These are phyloP conservation scores for Gymnocheta viridis DNA, from an alignment of 2,888 invertebrate genomes.

Conservation along the genomic window DNA sequence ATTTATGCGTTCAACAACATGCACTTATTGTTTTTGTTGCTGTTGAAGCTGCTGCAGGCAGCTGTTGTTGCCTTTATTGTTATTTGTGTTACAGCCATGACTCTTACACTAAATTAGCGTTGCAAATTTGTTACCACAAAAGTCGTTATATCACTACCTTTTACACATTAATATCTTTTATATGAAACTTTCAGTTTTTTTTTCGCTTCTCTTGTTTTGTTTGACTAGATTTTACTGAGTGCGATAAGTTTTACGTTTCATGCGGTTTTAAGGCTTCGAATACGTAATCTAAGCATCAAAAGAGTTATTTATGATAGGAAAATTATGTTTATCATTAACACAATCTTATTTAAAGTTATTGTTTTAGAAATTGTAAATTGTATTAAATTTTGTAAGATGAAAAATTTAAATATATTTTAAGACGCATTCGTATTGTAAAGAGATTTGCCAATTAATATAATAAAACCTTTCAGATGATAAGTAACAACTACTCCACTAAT, in stretches of 20 bases:
- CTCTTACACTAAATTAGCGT: constrained; percentile 79
- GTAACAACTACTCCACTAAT: too few species aligned
- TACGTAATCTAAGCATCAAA: constrained; percentile 22
- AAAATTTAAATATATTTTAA: background rate
- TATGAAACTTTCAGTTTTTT: constrained; percentile 22
- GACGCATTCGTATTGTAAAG: too few species aligned
- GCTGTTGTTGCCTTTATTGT: constrained; percentile 13
- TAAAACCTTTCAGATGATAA: too few species aligned
- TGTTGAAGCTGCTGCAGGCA: constrained; percentile 56
- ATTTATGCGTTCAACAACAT: constrained; percentile 64
- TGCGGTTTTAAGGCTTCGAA: constrained; percentile 31
- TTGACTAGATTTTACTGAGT: constrained; percentile 11
- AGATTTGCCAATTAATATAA: too few species aligned
- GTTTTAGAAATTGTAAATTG: background rate
- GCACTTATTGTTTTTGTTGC: constrained; percentile 34
- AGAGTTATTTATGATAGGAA: background rate
- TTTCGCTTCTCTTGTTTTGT: background rate
- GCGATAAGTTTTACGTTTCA: constrained; percentile 43
- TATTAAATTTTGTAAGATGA: background rate
- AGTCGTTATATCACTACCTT: constrained; percentile 72
- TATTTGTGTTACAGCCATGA: constrained; percentile 53
- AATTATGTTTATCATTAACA: constrained; percentile 7
- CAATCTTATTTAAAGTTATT: background rate
- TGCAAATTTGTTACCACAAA: constrained; percentile 77
- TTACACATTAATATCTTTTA: constrained; percentile 57